phyloP scores from a whole-genome alignment of 2,797 vertebrate species.

The Eremophila alpestris region DNA sequence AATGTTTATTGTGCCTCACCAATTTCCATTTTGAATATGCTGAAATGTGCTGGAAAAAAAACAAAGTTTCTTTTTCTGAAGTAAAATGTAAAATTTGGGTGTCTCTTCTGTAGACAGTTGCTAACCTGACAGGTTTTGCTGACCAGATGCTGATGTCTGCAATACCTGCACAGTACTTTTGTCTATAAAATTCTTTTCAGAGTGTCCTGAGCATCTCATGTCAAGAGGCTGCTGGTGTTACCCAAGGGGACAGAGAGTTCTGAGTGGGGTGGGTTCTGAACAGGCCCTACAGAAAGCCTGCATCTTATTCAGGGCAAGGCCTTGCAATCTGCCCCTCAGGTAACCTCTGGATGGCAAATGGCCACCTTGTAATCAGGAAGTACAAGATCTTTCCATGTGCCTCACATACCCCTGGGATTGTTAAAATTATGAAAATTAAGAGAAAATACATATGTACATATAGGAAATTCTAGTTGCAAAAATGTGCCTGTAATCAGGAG shows the following conservation, averaged over 20 bases:
- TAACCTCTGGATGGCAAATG: neutral
- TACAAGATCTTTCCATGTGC: neutral
- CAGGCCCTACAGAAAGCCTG: neutral
- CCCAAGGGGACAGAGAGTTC: neutral
- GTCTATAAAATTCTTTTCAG: neutral
- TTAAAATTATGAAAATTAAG: neutral
- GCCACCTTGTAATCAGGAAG: neutral
- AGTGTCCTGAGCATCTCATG: neutral
- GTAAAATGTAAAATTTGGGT: neutral
- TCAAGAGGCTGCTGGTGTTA: neutral
- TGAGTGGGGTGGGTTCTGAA: neutral
- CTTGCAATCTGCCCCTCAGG: neutral
- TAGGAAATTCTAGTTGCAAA: neutral
- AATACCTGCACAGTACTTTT: neutral
- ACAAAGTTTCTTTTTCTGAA: neutral
- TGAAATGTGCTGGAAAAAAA: neutral
- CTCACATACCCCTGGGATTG: accelerated
- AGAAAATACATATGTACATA: neutral
- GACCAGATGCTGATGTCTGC: neutral
- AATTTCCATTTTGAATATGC: neutral
- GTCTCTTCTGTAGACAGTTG: neutral
- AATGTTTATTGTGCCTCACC: neutral
- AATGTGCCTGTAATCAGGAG: neutral
- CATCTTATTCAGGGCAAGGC: neutral
- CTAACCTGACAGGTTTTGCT: neutral